Conservation (phyloP, 2,797 vertebrate genomes). For the Podarcis lilfordi region DNA sequence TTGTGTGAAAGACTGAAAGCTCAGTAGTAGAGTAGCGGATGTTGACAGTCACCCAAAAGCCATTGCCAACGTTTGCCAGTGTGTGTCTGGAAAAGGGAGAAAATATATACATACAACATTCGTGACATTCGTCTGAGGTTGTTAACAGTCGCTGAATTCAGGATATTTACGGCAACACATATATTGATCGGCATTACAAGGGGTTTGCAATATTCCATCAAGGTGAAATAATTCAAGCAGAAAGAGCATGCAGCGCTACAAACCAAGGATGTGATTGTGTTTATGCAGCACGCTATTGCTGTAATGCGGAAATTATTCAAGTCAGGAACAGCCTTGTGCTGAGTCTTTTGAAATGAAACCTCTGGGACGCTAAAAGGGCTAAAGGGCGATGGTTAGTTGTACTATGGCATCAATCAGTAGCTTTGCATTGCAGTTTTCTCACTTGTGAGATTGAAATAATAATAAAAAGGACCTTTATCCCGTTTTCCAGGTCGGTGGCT, state of each 20-base stretch:
- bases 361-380: neutral
- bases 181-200: neutral
- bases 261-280: neutral
- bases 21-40: neutral
- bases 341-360: neutral
- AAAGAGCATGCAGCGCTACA: neutral
- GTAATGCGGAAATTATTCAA: neutral
- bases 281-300: neutral
- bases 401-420: neutral
- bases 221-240: neutral
- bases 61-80: neutral
- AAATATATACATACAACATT: neutral
- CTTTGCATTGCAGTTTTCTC: neutral
- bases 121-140: neutral
- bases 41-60: neutral
- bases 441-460: slow-evolving; percentile 1
- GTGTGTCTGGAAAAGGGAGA: neutral
- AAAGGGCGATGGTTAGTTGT: neutral
- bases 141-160: neutral
- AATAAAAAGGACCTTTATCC: neutral
- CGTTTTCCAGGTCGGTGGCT: neutral
- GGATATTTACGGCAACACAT: neutral
- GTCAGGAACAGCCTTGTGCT: neutral
- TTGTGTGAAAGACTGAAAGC: neutral
- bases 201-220: neutral